These are phyloP conservation scores for Cryptoprocta ferox DNA, from an alignment of 2,797 vertebrate genomes.

Conservation along the genomic window DNA sequence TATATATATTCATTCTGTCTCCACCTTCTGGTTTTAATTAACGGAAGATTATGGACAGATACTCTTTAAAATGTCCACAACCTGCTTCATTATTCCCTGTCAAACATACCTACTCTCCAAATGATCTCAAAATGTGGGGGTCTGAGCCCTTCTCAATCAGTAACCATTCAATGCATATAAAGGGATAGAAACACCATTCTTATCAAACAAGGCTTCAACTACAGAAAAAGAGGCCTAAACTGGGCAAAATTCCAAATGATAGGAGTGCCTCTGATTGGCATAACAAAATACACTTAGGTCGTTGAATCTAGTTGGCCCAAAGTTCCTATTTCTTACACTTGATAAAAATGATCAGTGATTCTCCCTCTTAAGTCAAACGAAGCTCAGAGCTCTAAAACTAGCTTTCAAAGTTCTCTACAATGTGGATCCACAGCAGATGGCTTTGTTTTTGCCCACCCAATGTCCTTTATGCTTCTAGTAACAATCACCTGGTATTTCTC, in stretches of 20 bases:
- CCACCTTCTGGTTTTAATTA: not conserved
- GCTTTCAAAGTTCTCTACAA: not conserved
- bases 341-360: not conserved
- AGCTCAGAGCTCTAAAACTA: not conserved
- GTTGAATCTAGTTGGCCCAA: not conserved
- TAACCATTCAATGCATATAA: not conserved
- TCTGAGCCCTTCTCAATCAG: not conserved
- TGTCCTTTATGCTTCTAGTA: not conserved
- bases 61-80: not conserved
- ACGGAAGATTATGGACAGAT: not conserved
- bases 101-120: not conserved
- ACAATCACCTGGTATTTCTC: not conserved
- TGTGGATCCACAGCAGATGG: not conserved
- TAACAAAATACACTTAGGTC: not conserved
- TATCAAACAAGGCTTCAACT: not conserved
- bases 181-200: not conserved
- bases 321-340: not conserved
- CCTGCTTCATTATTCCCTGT: not conserved
- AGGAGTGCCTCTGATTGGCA: not conserved
- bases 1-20: not conserved
- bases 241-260: not conserved
- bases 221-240: not conserved
- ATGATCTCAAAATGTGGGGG: not conserved
- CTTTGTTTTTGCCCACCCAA: not conserved
- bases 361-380: not conserved